Base-by-base conservation (phyloP, 53 echinoderm and acorn worm genomes). In the Astropecten irregularis region DNA sequence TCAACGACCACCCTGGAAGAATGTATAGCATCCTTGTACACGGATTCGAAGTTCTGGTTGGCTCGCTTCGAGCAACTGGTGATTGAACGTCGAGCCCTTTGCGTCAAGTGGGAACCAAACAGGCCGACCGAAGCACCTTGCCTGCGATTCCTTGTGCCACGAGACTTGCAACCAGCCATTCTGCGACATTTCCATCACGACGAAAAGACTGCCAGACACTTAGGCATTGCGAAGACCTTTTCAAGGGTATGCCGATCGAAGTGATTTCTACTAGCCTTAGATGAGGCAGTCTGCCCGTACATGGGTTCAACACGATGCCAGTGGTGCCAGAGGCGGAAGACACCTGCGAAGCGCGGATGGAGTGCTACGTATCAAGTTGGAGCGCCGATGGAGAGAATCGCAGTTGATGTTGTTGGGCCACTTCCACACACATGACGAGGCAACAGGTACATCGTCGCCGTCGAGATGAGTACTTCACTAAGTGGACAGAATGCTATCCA, bases 121-220 rank as follows among this genome's bases (percentile, higher is more conserved):
- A 64, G 34, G 34, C 64, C 36, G 20, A 64, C 37, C 2, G 58
- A 58, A 3, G 58, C 58, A 58, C 27, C 47, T 30, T 15, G 31
- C 25, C 58, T 62, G 2, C 44, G 44, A 61, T 9, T 77, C 42
- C 31, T 86, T 19, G 49, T 76, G 19, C 86, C 86, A 5, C 27
- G 48, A 9, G 42, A 42, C 3, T 31, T 86, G 53, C 62, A 65
- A 53, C 63, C 66, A 13, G 35, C 23, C 28, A 26, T 69, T 1
- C 40, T 65, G 40, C n/a, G 33, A 13, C 67, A 67, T 5, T 65
- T 61, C 2, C 68, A 62, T 46, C n/a, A n/a, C n/a, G n/a, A n/a
- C n/a, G n/a, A 40, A 2, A 62, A 60, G 42, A 86, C 76, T 25
- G 76, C 63, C 15, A 76, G 86, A n/a, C 76, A 86, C 48, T 30